Conservation (phyloP, 2,113 vertebrate genomes). For the Larimichthys crocea region DNA sequence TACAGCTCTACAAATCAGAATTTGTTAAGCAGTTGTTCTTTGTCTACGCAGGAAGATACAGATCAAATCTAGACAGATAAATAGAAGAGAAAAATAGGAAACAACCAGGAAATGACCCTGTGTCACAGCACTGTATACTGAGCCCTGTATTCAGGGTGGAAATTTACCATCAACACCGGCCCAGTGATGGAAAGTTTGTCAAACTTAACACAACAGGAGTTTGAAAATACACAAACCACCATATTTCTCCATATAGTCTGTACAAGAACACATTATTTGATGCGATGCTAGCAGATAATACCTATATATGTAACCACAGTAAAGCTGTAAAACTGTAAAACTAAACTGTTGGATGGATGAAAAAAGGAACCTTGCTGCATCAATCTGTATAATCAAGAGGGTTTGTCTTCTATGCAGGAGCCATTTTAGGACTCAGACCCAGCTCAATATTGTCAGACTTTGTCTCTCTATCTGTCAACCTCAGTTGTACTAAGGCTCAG, state of each 20-base stretch:
- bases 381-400: not conserved
- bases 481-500: not conserved
- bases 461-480: too few species aligned
- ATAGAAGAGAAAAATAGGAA: not conserved
- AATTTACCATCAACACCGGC: not conserved
- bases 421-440: not conserved
- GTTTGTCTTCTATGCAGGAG: not conserved
- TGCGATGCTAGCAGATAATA: too few species aligned
- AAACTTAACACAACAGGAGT: not conserved
- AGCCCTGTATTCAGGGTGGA: not conserved
- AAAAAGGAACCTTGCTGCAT: not conserved
- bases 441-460: not conserved
- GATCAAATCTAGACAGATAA: constrained; percentile 1
- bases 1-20: not conserved
- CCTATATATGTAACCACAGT: too few species aligned
- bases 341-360: not conserved
- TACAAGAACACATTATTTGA: not conserved
- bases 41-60: not conserved
- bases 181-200: not conserved
- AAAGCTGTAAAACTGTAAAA: too few species aligned
- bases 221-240: not conserved
- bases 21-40: not conserved
- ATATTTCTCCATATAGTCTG: not conserved
- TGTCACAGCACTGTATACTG: not conserved
- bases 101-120: constrained; percentile 1